These are phyloP conservation scores for Thamnophis elegans DNA, from an alignment of 2,797 vertebrate genomes.

Conservation along the genomic window DNA sequence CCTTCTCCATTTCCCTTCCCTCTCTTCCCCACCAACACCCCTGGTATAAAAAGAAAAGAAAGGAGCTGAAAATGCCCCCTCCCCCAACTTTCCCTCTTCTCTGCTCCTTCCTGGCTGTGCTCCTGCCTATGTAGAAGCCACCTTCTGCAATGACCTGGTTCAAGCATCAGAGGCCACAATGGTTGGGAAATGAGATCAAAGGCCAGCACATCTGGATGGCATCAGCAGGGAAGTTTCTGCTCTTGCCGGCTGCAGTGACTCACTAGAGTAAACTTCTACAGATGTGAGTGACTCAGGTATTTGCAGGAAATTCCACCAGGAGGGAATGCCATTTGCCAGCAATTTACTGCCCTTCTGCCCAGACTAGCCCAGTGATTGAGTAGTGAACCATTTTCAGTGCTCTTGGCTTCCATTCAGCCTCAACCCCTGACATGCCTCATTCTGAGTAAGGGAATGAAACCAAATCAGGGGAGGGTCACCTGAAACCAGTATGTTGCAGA, in stretches of 20 bases:
- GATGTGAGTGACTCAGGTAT: neutral
- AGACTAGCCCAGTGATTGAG: conserved; percentile 52
- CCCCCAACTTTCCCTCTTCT: neutral
- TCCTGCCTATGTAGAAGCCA: neutral
- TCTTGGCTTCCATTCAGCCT: conserved; percentile 29
- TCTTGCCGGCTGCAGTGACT: neutral
- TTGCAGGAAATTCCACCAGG: conserved; percentile 4
- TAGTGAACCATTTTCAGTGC: conserved; percentile 34
- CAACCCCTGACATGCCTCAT: conserved; percentile 47
- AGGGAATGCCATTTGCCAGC: neutral
- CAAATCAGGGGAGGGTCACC: conserved; percentile 57
- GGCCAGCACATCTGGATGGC: neutral
- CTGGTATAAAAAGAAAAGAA: neutral
- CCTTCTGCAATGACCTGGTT: neutral
- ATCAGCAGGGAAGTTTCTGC: neutral
- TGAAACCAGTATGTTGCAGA: conserved; percentile 55
- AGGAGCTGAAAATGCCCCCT: neutral
- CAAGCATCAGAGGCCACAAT: neutral
- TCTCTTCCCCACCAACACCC: neutral
- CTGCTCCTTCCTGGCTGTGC: neutral
- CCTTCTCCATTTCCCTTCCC: neutral
- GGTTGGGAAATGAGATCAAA: neutral
- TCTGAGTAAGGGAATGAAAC: conserved; percentile 37
- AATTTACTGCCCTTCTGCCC: conserved; percentile 48
- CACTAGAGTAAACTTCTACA: neutral